Conservation (phyloP, 2,888 invertebrate genomes). For the Dione juno region DNA sequence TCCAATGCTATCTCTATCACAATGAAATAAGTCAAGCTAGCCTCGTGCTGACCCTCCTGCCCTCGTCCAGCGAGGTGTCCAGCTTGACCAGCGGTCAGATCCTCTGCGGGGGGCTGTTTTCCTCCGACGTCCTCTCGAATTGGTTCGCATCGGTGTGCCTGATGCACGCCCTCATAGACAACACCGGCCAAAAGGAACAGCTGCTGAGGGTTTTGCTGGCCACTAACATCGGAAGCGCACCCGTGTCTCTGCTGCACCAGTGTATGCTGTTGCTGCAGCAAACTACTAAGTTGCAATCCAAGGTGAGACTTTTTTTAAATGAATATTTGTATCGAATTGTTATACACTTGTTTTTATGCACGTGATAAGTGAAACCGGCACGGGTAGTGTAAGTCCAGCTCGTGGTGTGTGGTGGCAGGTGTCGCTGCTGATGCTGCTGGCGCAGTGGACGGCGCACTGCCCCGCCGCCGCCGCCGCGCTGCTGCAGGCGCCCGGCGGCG, state of each 20-base stretch:
- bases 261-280: constrained; percentile 93
- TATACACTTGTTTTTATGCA: no score
- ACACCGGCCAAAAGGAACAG: constrained; percentile 93
- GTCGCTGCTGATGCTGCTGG: constrained; percentile 94
- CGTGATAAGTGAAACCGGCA: no score
- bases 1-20: constrained; percentile 96
- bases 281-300: constrained; percentile 89
- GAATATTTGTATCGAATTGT: no score
- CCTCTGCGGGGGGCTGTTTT: constrained; percentile 96
- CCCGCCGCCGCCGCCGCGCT: constrained; percentile 92
- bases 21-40: constrained; percentile 95
- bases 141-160: constrained; percentile 98
- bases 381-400: no score
- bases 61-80: constrained; percentile 90
- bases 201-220: constrained; percentile 95
- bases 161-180: constrained; percentile 94
- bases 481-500: constrained; percentile 89
- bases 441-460: constrained; percentile 94
- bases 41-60: constrained; percentile 95
- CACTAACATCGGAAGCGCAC: constrained; percentile 91
- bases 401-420: no score
- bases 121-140: constrained; percentile 92
- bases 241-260: constrained; percentile 95
- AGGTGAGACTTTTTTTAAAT: constrained; percentile 82
- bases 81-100: constrained; percentile 92